Base-by-base conservation (phyloP, 2,113 vertebrate genomes). In the Periophthalmus modestus region DNA sequence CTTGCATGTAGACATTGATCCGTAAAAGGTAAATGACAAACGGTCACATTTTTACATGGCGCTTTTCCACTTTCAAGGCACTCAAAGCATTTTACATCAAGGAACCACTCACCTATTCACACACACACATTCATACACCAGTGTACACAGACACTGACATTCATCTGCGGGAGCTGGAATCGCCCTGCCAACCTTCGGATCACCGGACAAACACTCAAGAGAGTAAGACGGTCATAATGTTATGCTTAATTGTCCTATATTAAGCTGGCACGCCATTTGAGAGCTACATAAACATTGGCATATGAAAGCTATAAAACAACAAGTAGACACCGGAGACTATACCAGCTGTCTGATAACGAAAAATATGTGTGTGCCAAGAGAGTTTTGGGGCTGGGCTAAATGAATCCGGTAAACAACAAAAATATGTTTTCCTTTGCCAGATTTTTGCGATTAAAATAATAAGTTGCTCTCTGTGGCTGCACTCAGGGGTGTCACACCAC, bases 301-400 rank as follows among this genome's bases (percentile, higher is more conserved):
- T 13, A 81, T 72, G 47, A 84, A 48, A 12, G 69, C 69, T 81
- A 23, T 48, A 62, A 82, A 78, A 82, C 82, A 78, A 72, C 74
- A 82, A 82, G 73, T 48, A 72, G 80, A 80, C 80, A 73, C 79
- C 43, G 36, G 82, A 85, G 82, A 87, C 58, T 78, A 71, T 59
- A 82, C 70, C 78, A 83, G 81, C 80, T 82, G 76, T 80, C 76
- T 72, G 69, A 78, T 69, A 84, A 85, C 72, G 50, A 85, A 72
- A 76, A 74, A 83, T 68, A 67, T 70, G 71, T 73, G 57, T 69
- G 72, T 3, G 11, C 72, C 71, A 71, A 58, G 62, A 80, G 66
- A 61, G 54, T 36, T 75, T 83, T 77, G 46, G 50, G 33, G 62
- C 68, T 73, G 55, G 72, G 77, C 68, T 24, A 78, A 80, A 78